These are phyloP conservation scores for Hucho hucho DNA, from an alignment of 2,113 vertebrate genomes.

Conservation along the genomic window DNA sequence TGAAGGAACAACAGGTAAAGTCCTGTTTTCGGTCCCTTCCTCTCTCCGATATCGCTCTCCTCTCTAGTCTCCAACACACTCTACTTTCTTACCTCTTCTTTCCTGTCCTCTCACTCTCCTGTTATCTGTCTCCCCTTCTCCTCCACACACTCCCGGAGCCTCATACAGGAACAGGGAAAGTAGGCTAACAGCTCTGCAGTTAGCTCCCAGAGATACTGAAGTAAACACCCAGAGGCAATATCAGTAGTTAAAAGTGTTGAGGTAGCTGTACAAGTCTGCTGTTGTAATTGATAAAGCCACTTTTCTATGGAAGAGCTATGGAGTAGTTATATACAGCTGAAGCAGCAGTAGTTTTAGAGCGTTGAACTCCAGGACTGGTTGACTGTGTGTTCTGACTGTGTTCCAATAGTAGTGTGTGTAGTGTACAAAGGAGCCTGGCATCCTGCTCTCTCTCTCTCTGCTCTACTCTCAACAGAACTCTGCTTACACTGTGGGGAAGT, in stretches of 20 bases:
- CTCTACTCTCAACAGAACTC: not conserved
- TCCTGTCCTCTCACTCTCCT: not conserved
- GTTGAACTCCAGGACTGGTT: not conserved
- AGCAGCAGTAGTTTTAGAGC: not conserved
- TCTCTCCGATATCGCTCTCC: not conserved
- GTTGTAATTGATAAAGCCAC: too few relatives aligned
- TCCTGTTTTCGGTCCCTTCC: not conserved
- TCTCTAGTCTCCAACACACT: not conserved
- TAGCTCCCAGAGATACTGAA: not conserved
- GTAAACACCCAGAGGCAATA: not conserved
- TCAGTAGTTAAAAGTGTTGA: not conserved
- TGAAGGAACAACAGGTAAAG: not conserved
- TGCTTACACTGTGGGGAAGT: not conserved
- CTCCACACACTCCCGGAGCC: too few relatives aligned
- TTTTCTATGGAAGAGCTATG: not conserved
- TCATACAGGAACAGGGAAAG: too few relatives aligned
- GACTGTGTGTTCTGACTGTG: not conserved
- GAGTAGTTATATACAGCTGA: not conserved
- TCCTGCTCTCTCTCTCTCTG: not conserved
- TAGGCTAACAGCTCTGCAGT: too few relatives aligned
- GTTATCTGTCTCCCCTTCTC: not conserved
- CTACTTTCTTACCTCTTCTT: not conserved
- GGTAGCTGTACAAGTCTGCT: too few relatives aligned
- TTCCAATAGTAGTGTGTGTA: not conserved
- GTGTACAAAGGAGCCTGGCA: not conserved